Evolutionary conservation across 2,113 vertebrate species (phyloP).

Genomic region (Amblyornis subalaris): DNA sequence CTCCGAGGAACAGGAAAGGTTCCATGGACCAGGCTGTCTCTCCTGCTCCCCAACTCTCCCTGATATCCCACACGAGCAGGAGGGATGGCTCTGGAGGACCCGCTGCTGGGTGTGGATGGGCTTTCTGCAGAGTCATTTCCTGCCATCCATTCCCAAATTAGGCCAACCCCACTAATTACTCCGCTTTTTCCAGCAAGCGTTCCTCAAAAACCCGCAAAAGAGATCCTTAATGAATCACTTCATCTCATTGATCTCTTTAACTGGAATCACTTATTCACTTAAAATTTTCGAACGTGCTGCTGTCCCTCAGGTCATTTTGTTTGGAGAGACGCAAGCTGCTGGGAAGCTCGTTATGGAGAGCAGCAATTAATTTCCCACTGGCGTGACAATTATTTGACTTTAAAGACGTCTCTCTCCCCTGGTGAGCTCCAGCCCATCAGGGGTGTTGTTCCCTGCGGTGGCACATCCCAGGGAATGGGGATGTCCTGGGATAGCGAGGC

Average conservation of each 20-base stretch:
- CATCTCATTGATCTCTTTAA: slow-evolving; percentile 40
- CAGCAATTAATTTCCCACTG: slow-evolving; percentile 40
- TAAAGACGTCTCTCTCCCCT: neutral
- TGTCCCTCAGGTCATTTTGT: slow-evolving; percentile 48
- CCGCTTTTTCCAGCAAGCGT: neutral
- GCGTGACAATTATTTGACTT: slow-evolving; percentile 34
- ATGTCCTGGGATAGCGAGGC: neutral
- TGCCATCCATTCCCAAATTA: neutral
- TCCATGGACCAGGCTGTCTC: too few relatives aligned
- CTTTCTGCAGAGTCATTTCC: neutral
- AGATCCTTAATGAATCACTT: slow-evolving; percentile 22
- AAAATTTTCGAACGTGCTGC: neutral
- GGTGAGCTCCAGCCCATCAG: neutral
- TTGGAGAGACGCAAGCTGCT: neutral
- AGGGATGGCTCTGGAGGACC: neutral
- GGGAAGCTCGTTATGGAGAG: slow-evolving; percentile 42
- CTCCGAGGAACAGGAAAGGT: neutral
- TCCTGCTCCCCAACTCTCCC: neutral
- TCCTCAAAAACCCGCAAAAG: neutral
- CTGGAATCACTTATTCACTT: slow-evolving; percentile 27
- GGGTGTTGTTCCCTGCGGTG: neutral
- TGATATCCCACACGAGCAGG: rapidly evolving
- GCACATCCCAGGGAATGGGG: neutral
- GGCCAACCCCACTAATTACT: neutral
- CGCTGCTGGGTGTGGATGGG: neutral